Base-by-base conservation (phyloP, 2,113 vertebrate species). In the Zeus faber region DNA sequence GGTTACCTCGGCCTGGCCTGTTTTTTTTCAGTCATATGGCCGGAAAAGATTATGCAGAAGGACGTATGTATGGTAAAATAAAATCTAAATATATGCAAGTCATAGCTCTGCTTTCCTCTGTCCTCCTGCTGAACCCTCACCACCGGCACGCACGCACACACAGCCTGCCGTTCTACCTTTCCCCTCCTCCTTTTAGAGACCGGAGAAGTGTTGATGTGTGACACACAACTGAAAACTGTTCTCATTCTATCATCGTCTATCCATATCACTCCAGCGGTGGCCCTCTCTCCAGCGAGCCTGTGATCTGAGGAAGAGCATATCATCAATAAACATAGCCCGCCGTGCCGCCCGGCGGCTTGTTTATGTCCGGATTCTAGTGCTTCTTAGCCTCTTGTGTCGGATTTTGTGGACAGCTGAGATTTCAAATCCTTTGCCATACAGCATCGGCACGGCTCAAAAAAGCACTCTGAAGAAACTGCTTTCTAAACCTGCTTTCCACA, bases 51-150 rank as follows among this genome's bases (percentile, higher is more conserved):
- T 62, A 61, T 54, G 51, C 11, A 47, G 65, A 56, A 57, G 1
- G 6, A 37, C n/a, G 33, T 37, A n/a, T 47, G 43, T 31, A 13
- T 45, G 54, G 52, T 3, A 43, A 74, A 35, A 64, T 51, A 54
- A 65, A 79, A 62, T 48, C 37, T 54, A 14, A 45, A 66, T 57
- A 67, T 39, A 55, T 72, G 53, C 62, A 62, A 67, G 48, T 35
- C 3, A 5, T 16, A 31, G 49, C 53, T 50, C 27, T 21, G 62
- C 46, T 65, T 58, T 24, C 40, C 52, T 41, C 35, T 76, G 70
- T 49, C 74, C 72, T 69, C 55, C 59, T 67, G 49, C 13, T 82
- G 78, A 87, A 82, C 83, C 40, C 61, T 22, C 68, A 64, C 79
- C 75, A 77, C 37, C 26, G 14, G 35, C 46, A 37, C 61, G 10